Evolutionary conservation across 1,140 invertebrate species (phyloP).

Genomic region (Brachystomella parvula): DNA sequence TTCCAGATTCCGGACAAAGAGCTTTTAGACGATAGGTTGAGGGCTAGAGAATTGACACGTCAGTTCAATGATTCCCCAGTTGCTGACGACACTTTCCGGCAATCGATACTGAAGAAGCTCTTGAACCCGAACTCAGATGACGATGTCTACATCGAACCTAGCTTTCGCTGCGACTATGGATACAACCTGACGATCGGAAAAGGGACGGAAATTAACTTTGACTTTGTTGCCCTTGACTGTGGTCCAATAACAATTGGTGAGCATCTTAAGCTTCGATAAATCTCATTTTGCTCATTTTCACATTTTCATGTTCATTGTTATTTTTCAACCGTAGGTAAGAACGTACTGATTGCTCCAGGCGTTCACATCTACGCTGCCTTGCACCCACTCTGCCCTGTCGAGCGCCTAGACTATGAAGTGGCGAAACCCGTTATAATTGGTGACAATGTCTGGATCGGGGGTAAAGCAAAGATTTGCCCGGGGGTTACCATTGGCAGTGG

Average conservation of each 20-base stretch:
- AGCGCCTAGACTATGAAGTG: constrained; percentile 22
- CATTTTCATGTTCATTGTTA: not conserved
- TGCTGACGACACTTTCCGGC: constrained; percentile 11
- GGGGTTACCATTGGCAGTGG: constrained; percentile 39
- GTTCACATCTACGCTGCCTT: constrained; percentile 35
- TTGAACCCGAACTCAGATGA: constrained; percentile 22
- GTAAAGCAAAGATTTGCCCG: constrained; percentile 32
- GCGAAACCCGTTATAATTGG: constrained; percentile 31
- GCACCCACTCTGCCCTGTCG: constrained; percentile 27
- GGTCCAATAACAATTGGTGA: constrained; percentile 27
- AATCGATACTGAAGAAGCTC: constrained; percentile 10
- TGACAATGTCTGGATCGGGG: constrained; percentile 39
- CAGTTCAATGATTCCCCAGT: not conserved
- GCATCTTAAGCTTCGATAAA: not conserved
- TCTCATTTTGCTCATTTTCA: not conserved
- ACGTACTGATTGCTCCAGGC: constrained; percentile 30
- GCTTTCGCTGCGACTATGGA: constrained; percentile 29
- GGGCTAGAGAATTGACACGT: constrained; percentile 12
- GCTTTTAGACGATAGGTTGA: not conserved
- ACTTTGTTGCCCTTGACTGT: constrained; percentile 37
- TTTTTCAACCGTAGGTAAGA: constrained; percentile 27
- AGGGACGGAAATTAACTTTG: constrained; percentile 36
- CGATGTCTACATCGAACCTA: constrained; percentile 22
- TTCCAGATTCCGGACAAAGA: constrained; percentile 7
- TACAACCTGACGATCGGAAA: constrained; percentile 33